phyloP scores from a whole-genome alignment of 2,888 invertebrate genomes.

The Xestoiulus laeticollis region DNA sequence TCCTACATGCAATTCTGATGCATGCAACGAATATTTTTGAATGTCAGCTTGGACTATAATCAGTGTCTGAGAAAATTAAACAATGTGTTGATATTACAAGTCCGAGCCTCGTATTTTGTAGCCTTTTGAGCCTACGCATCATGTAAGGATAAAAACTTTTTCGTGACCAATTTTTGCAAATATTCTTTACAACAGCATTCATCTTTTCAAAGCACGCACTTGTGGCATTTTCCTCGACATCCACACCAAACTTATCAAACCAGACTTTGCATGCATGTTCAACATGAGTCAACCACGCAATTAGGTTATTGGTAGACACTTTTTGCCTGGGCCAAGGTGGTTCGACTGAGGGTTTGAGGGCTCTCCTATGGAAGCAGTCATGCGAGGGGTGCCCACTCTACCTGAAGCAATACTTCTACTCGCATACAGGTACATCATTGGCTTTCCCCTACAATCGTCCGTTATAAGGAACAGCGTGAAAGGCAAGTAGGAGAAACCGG shows the following conservation, averaged over 20 bases:
- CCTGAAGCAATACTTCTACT: background rate
- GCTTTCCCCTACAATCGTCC: background rate
- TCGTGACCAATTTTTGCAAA: background rate
- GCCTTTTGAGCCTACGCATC: too few relatives aligned
- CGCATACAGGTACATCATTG: slow-evolving; percentile 30
- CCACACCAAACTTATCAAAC: background rate
- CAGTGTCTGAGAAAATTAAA: background rate
- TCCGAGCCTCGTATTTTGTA: background rate
- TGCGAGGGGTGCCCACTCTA: background rate
- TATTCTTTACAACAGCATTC: background rate
- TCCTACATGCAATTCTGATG: too few relatives aligned
- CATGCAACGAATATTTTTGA: too few relatives aligned
- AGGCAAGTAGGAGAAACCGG: slow-evolving; percentile 45
- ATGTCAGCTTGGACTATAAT: background rate
- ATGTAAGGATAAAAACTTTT: background rate
- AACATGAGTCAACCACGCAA: background rate
- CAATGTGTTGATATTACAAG: background rate
- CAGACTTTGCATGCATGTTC: background rate
- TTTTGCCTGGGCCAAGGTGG: slow-evolving; percentile 3
- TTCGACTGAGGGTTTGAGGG: background rate
- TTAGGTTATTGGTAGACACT: slow-evolving; percentile 35
- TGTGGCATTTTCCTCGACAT: background rate
- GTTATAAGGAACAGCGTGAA: slow-evolving; percentile 45
- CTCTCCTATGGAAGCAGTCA: background rate
- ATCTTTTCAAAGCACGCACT: slow-evolving; percentile 13